Base-by-base conservation (phyloP, 2,888 invertebrate genomes). In the Cephus pulcher region DNA sequence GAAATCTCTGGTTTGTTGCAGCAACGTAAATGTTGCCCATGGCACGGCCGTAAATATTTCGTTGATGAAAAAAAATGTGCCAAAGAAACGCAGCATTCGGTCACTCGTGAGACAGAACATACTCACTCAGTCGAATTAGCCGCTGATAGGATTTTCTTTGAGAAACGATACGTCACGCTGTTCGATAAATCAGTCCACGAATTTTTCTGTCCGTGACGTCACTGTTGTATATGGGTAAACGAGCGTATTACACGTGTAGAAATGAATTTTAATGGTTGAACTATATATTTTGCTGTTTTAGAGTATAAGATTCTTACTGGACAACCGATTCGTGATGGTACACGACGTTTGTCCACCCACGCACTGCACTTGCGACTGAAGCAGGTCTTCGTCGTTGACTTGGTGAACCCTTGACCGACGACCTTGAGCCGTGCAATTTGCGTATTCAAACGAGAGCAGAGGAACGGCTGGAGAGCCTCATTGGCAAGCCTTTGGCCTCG, bases 371-470 rank as follows among this genome's bases (percentile, higher is more conserved):
- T 84, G 79, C 87, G 89, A 91, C 91, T 91, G 91, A 90, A 80
- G 80, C 87, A 87, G 88, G 86, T 87, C 34, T 71, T 34, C 71
- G 32, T 6, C 33, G 32, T 23, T 71, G 12, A 34, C 33, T 71
- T 12, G 12, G 80, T 75, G 80, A 86, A 84, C 83, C 86, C 86
- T 84, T 84, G 79, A 81, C 79, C 76, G 69, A 75, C 78, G 87
- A 83, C 91, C 91, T 90, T 89, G 91, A 86, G 88, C 87, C 84
- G 86, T 85, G 86, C 82, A 90, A 91, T 91, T 91, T 90, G 84
- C 85, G 84, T 85, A 82, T 84, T 83, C 77, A 73, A 77, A 79
- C 4, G 69, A 75, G 35, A 70, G 71, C 73, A 34, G 40, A 75
- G 73, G 69, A 70, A 69, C 71, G 33, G 78, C 77, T n/a, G 75